Evolutionary conservation across 2,113 vertebrate genomes (phyloP).

Genomic region (Proterorhinus semilunaris): DNA sequence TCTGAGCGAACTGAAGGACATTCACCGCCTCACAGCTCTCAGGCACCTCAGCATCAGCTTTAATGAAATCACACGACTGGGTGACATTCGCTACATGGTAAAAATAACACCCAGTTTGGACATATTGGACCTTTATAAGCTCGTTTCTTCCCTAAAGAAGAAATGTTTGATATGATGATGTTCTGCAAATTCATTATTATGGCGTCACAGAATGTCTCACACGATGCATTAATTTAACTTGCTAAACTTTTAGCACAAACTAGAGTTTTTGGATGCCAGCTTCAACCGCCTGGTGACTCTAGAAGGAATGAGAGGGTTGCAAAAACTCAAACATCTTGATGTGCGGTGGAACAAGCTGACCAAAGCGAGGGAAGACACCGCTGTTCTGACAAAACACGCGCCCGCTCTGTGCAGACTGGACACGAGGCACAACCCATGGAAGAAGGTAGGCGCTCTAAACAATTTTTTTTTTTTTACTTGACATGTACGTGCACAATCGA

Average conservation of each 20-base stretch:
- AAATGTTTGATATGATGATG: not conserved
- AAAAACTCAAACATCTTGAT: constrained; percentile 79
- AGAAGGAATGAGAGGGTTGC: constrained; percentile 76
- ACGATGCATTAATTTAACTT: not conserved
- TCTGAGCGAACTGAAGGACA: constrained; percentile 78
- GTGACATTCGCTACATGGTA: constrained; percentile 82
- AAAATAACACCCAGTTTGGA: constrained; percentile 18
- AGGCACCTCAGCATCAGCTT: constrained; percentile 80
- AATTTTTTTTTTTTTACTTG: no score
- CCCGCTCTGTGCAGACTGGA: constrained; percentile 71
- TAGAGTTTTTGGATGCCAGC: constrained; percentile 82
- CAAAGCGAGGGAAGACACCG: constrained; percentile 70
- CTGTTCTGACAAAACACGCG: constrained; percentile 76
- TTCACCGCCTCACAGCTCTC: constrained; percentile 74
- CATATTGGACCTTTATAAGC: not conserved
- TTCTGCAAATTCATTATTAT: not conserved
- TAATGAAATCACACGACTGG: constrained; percentile 81
- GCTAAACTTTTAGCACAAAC: constrained; percentile 68
- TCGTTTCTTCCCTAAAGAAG: not conserved
- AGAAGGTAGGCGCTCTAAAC: constrained; percentile 52
- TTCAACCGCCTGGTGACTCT: constrained; percentile 77
- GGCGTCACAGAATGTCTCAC: not conserved
- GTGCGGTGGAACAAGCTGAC: constrained; percentile 83
- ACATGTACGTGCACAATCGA: no score
- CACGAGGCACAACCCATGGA: constrained; percentile 80